Conservation (phyloP, 1,140 invertebrate genomes). For the Cotesia vestalis region DNA sequence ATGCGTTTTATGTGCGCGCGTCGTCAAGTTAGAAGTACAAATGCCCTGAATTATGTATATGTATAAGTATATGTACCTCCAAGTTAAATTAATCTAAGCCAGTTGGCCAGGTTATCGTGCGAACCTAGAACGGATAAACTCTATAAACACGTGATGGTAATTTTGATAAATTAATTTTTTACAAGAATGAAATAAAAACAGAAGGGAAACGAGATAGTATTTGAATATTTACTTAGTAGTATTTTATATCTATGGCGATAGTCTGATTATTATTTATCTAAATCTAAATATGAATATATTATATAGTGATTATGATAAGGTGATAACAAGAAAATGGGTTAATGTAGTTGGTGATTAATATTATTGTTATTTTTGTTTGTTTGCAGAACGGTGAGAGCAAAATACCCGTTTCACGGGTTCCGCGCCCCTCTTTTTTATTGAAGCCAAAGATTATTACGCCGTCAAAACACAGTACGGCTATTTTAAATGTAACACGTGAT, state of each 20-base stretch:
- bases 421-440: slow-evolving; percentile 57
- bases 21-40: not conserved
- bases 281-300: too few species aligned
- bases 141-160: slow-evolving; percentile 18
- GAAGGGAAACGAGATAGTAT: too few species aligned
- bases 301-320: too few species aligned
- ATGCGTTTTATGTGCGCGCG: slow-evolving; percentile 8
- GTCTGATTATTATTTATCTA: too few species aligned
- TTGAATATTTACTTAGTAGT: too few species aligned
- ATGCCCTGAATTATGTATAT: slow-evolving; percentile 3
- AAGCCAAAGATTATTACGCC: slow-evolving; percentile 50
- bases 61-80: not conserved
- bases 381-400: slow-evolving; percentile 59
- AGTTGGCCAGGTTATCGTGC: slow-evolving; percentile 18
- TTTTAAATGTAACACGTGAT: slow-evolving; percentile 39
- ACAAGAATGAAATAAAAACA: too few species aligned
- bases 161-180: not conserved
- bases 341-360: too few species aligned
- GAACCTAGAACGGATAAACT: not conserved
- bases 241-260: too few species aligned
- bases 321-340: too few species aligned
- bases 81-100: slow-evolving; percentile 29
- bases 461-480: slow-evolving; percentile 35
- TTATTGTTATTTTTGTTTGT: slow-evolving; percentile 9
- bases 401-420: slow-evolving; percentile 54